Conservation (phyloP, 2,113 vertebrate species). For the Macquaria australasica region DNA sequence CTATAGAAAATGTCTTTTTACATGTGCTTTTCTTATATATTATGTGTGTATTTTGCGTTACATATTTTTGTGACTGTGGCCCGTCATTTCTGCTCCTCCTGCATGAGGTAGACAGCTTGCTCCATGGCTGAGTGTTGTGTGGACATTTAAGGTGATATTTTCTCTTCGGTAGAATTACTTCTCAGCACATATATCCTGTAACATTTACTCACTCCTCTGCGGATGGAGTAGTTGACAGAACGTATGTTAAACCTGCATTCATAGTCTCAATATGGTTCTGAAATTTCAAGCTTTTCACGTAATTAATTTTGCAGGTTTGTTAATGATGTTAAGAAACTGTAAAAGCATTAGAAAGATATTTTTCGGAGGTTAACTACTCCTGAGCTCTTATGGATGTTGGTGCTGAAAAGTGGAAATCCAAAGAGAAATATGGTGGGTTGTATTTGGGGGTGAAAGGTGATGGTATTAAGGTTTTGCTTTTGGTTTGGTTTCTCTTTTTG, state of each 20-base stretch:
- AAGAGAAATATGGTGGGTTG: slow-evolving; percentile 1
- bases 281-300: background rate
- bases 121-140: background rate
- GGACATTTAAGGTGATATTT: background rate
- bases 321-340: background rate
- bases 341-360: background rate
- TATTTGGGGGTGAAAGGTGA: slow-evolving; percentile 31
- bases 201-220: background rate
- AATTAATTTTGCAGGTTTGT: background rate
- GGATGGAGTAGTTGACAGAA: background rate
- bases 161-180: slow-evolving; percentile 25
- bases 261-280: background rate
- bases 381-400: background rate
- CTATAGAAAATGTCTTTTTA: background rate
- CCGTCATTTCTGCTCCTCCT: background rate
- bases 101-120: background rate
- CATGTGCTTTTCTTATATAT: background rate
- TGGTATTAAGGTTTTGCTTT: slow-evolving; percentile 61
- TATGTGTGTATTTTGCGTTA: background rate
- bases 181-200: background rate
- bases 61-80: slow-evolving; percentile 55
- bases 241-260: background rate
- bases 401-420: slow-evolving; percentile 11
- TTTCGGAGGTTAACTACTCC: background rate
- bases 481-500: slow-evolving; percentile 61